Conservation (phyloP, 1,140 invertebrate species). For the Prorops nasuta region DNA sequence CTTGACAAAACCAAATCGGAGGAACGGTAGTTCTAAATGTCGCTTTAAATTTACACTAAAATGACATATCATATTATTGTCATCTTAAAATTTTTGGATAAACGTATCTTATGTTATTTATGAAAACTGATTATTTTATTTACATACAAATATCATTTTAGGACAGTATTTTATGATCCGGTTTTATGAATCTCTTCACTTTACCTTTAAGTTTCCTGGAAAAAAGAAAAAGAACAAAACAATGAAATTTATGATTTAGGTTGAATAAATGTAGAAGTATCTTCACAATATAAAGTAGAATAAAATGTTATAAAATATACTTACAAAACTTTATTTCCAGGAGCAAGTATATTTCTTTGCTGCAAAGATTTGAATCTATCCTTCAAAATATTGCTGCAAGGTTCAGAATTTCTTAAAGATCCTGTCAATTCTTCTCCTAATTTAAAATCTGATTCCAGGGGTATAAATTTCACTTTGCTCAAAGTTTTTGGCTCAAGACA, state of each 20-base stretch:
- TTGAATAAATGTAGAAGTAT: conserved; percentile 1
- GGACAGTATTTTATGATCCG: conserved; percentile 54
- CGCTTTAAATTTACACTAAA: no score
- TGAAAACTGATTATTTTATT: no score
- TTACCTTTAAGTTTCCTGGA: conserved; percentile 50
- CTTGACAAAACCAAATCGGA: no score
- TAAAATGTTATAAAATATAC: no score
- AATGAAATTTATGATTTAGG: neutral
- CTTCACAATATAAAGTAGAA: neutral
- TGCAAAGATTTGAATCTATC: conserved; percentile 80
- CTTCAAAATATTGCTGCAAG: conserved; percentile 66
- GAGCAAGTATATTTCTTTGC: conserved; percentile 73
- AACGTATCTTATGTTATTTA: no score
- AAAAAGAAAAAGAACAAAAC: conserved; percentile 18
- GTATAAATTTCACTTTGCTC: conserved; percentile 60
- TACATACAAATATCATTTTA: no score
- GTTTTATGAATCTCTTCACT: conserved; percentile 53
- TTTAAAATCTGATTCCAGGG: conserved; percentile 63
- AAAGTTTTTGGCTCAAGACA: conserved; percentile 57
- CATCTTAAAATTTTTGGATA: no score
- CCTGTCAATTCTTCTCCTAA: conserved; percentile 67
- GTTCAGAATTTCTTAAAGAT: conserved; percentile 65
- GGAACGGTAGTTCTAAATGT: no score
- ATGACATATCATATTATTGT: no score
- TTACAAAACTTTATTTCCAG: conserved; percentile 43